A percentile compares a stretch with the other conserved stretches of the same genome.
phyloP scores from a whole-genome alignment of 2,113 vertebrate genomes.

The Cyphomyrus plagiostoma region DNA sequence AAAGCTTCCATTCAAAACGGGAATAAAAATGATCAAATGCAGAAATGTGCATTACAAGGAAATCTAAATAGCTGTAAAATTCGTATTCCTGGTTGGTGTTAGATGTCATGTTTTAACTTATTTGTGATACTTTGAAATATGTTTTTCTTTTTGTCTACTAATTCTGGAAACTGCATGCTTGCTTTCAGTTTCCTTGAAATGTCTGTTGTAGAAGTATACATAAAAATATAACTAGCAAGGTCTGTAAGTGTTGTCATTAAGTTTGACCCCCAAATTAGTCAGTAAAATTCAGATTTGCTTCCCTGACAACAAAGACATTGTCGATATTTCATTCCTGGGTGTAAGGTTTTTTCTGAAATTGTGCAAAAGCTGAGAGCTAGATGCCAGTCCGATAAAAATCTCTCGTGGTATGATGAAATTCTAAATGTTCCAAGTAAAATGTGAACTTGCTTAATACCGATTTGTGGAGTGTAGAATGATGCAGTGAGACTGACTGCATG shows the following conservation, averaged over 20 bases:
- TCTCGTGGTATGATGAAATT: background rate
- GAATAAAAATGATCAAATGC: background rate
- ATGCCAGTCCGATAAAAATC: background rate
- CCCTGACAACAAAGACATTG: background rate
- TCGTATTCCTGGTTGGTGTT: background rate
- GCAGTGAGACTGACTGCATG: background rate
- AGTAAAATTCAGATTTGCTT: background rate
- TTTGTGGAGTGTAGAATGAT: background rate
- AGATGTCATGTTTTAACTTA: background rate
- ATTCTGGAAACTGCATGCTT: background rate
- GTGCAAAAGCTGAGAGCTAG: background rate
- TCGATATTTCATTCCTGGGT: background rate
- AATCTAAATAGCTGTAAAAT: background rate
- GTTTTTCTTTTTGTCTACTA: background rate
- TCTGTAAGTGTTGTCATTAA: background rate
- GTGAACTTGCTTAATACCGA: background rate
- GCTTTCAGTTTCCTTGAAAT: background rate
- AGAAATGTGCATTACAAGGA: background rate
- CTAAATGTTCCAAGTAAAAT: background rate
- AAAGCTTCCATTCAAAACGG: background rate
- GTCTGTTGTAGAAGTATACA: background rate
- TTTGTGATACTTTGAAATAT: background rate
- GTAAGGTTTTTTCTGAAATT: background rate
- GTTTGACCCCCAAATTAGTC: background rate
- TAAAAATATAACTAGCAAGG: conserved; percentile 1